These are phyloP conservation scores for Idaea biselata DNA, from an alignment of 2,888 invertebrate species.

Conservation along the genomic window DNA sequence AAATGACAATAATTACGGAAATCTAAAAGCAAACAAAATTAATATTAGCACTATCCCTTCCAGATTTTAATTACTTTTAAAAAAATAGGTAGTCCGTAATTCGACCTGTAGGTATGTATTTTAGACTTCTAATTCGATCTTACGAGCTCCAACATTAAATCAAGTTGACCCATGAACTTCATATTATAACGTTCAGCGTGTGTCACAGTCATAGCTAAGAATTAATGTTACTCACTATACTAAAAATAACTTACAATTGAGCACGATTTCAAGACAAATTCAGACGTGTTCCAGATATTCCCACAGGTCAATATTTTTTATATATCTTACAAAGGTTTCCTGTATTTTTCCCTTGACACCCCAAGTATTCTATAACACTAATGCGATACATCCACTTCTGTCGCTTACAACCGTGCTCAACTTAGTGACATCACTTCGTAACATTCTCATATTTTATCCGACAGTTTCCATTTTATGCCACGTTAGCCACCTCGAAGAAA, in stretches of 20 bases:
- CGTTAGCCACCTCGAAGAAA: not conserved
- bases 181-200: not conserved
- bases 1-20: too few species aligned
- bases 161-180: not conserved
- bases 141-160: not conserved
- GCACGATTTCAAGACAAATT: not conserved
- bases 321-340: too few species aligned
- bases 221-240: not conserved
- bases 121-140: not conserved
- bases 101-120: not conserved
- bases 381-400: too few species aligned
- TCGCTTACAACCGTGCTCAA: too few species aligned
- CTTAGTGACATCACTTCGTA: too few species aligned
- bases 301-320: too few species aligned
- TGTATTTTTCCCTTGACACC: too few species aligned
- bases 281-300: not conserved
- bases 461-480: not conserved
- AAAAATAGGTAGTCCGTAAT: too few species aligned
- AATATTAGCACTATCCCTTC: too few species aligned
- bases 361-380: too few species aligned
- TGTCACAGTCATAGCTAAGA: not conserved
- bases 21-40: too few species aligned
- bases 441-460: not conserved
- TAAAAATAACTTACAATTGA: not conserved
- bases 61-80: too few species aligned